These are phyloP conservation scores for Karalla daura DNA, from an alignment of 2,797 vertebrate genomes.

Conservation along the genomic window DNA sequence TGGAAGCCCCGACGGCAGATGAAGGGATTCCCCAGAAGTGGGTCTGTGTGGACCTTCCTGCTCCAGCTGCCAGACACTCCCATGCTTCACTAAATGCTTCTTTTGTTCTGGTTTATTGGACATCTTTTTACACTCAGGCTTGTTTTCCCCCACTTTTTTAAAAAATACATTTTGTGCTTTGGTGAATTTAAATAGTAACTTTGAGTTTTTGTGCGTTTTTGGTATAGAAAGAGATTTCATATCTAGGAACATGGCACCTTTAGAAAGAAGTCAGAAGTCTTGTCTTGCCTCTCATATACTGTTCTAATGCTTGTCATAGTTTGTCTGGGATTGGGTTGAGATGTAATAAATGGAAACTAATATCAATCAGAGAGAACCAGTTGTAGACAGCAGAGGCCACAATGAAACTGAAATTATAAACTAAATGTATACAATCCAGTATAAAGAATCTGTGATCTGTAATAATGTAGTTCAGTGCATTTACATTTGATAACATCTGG, in stretches of 20 bases:
- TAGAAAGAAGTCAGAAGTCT: not conserved
- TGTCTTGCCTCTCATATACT: too few relatives aligned
- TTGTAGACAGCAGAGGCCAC: not conserved
- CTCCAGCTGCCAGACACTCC: slow-evolving; percentile 83
- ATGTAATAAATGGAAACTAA: not conserved
- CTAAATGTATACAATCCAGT: too few relatives aligned
- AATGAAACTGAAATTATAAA: too few relatives aligned
- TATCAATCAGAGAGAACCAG: too few relatives aligned
- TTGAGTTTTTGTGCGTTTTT: not conserved
- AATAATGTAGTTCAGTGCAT: too few relatives aligned
- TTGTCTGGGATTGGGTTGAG: not conserved
- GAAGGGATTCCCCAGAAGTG: slow-evolving; percentile 91
- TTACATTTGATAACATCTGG: too few relatives aligned
- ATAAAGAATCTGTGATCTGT: too few relatives aligned
- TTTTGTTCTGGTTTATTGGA: not conserved
- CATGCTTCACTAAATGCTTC: not conserved
- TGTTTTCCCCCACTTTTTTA: not conserved
- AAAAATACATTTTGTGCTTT: not conserved
- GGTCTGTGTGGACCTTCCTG: slow-evolving; percentile 92
- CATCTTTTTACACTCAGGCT: not conserved
- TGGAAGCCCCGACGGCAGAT: slow-evolving; percentile 89
- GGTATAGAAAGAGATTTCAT: too few relatives aligned
- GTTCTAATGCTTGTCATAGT: not conserved
- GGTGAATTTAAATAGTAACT: not conserved
- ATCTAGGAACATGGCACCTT: not conserved